phyloP scores from a whole-genome alignment of 2,113 vertebrate genomes.

The Pelmatolapia mariae region DNA sequence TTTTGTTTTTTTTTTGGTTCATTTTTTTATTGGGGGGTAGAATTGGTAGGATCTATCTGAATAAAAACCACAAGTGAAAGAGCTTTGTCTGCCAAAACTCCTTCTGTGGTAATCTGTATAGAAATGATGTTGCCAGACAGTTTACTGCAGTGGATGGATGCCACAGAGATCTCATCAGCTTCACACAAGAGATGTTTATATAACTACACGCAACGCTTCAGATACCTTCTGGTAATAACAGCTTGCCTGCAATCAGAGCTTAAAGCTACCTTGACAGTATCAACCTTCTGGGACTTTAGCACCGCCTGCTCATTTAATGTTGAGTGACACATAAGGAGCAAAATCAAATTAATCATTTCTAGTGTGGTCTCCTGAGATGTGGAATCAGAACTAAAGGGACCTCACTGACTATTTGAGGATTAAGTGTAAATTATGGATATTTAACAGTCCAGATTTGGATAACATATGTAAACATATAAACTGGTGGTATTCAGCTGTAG shows the following conservation, averaged over 20 bases:
- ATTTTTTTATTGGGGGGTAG: not conserved
- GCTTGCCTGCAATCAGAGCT: constrained; percentile 19
- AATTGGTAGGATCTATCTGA: not conserved
- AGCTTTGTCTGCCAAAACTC: not conserved
- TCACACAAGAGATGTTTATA: constrained; percentile 11
- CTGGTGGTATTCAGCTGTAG: not conserved
- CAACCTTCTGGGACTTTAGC: constrained; percentile 14
- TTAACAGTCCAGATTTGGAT: not conserved
- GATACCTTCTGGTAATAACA: constrained; percentile 28
- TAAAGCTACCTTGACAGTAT: constrained; percentile 30
- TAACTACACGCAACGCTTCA: not conserved
- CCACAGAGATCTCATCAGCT: constrained; percentile 20
- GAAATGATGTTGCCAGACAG: constrained; percentile 26
- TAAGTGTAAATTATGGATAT: not conserved
- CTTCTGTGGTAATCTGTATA: not conserved
- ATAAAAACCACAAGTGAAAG: not conserved
- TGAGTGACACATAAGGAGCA: constrained; percentile 3
- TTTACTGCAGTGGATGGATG: constrained; percentile 1
- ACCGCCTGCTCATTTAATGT: not conserved
- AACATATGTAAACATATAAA: not conserved
- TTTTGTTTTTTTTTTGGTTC: not conserved
- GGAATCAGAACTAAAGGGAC: not conserved
- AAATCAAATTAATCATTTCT: not conserved
- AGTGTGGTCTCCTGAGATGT: not conserved
- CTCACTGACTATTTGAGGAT: not conserved